Evolutionary conservation across 1,140 invertebrate species (phyloP).

Genomic region (Liolophura sinensis): DNA sequence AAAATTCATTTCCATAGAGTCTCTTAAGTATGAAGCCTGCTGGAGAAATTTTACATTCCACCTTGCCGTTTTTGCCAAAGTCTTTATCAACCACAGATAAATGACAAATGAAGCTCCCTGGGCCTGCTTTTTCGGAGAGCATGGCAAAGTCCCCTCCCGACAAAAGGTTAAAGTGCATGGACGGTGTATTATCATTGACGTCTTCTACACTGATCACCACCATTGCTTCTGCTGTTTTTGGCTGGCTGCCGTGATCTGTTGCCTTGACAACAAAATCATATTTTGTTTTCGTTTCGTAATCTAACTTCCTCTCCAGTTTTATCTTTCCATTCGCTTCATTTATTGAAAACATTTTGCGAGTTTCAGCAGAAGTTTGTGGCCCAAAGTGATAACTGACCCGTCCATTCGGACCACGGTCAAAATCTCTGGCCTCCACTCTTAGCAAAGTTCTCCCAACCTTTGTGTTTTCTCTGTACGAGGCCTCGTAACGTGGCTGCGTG

Average conservation of each 20-base stretch:
- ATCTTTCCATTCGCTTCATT: too few relatives aligned
- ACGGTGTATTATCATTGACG: background rate
- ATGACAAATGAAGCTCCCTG: constrained; percentile 88
- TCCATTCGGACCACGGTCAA: too few relatives aligned
- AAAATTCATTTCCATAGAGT: constrained; percentile 83
- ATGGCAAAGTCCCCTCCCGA: constrained; percentile 59
- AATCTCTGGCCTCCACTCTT: too few relatives aligned
- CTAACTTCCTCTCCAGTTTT: too few relatives aligned
- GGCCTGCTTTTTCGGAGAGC: constrained; percentile 85
- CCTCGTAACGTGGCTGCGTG: background rate
- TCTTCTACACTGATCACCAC: too few relatives aligned
- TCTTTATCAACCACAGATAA: constrained; percentile 87
- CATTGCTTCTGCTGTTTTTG: too few relatives aligned
- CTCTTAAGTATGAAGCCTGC: constrained; percentile 89
- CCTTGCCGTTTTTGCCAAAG: constrained; percentile 79
- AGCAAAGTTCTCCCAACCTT: background rate
- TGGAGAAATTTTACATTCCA: constrained; percentile 82
- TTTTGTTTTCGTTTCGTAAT: too few relatives aligned
- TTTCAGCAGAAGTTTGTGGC: too few relatives aligned
- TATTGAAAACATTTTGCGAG: too few relatives aligned
- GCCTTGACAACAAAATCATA: too few relatives aligned
- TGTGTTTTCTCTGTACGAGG: background rate
- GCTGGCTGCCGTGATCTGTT: too few relatives aligned
- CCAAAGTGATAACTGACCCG: too few relatives aligned
- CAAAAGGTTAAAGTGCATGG: background rate